Conservation (phyloP, 2,113 vertebrate species). For the Clarias gariepinus region DNA sequence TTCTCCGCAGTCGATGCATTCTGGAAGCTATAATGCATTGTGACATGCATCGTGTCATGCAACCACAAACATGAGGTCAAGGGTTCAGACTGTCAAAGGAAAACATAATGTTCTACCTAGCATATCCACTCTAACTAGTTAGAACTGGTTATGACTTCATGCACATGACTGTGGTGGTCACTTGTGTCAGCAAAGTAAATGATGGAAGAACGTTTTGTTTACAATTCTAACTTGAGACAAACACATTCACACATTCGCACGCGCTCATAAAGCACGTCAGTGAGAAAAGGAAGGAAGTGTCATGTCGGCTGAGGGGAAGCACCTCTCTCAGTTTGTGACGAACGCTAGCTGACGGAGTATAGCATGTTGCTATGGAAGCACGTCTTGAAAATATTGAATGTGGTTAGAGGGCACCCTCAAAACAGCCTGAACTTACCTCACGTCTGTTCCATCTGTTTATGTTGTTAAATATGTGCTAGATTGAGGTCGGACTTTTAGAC, state of each 20-base stretch:
- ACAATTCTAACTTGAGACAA: not conserved
- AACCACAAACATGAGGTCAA: not conserved
- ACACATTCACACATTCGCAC: not conserved
- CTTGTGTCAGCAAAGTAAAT: slow-evolving; percentile 32
- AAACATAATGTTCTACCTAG: not conserved
- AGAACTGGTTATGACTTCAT: not conserved
- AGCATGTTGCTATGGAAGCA: slow-evolving; percentile 20
- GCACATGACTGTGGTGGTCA: not conserved
- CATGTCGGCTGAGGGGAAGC: slow-evolving; percentile 45
- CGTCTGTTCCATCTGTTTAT: slow-evolving; percentile 38
- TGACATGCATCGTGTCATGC: not conserved
- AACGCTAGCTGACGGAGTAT: slow-evolving; percentile 11
- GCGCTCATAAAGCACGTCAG: slow-evolving; percentile 35
- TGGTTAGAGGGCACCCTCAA: slow-evolving; percentile 46
- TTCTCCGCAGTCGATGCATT: not conserved
- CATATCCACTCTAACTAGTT: not conserved
- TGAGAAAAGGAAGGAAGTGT: slow-evolving; percentile 42
- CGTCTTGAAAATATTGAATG: slow-evolving; percentile 47
- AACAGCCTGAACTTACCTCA: slow-evolving; percentile 29
- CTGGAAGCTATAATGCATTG: not conserved
- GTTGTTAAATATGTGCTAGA: slow-evolving; percentile 18
- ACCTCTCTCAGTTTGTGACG: slow-evolving; percentile 4
- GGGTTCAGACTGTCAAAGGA: not conserved
- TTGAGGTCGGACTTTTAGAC: not conserved
- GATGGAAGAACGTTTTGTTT: slow-evolving; percentile 13